Base-by-base conservation (phyloP, 1,140 invertebrate genomes). In the Ostrea edulis region DNA sequence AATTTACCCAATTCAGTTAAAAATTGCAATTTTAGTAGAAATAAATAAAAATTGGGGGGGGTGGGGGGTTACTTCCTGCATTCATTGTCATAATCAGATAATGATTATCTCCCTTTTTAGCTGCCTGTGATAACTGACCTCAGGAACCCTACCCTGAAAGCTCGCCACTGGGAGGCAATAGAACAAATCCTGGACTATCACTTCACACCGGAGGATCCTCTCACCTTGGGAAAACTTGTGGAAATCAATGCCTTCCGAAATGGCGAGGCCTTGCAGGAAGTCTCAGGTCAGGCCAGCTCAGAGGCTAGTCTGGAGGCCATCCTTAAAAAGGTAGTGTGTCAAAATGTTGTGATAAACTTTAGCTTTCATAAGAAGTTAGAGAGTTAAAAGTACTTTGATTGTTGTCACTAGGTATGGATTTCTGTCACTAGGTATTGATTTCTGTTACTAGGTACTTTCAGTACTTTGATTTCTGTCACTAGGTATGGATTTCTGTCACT, bases 271-370 rank as follows among this genome's bases (percentile, higher is more conserved):
- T 92, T 98, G 4, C 97, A 97, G 96, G 97, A 98, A 93, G 96
- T 98, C 14, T 97, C 97, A 4, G 97, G 96, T 0, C 97, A 97
- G 92, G 98, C 98, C 0, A 98, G 97, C 90, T 97, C 97, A 5
- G 98, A 98, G 94, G 96, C 97, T 52, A 96, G 96, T 22, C 95
- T 98, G 2, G 97, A 98, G 94, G 94, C 95, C 2, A 96, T 98
- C 91, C 93, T 98, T 0, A 97, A 97, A 91, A 98, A 97, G 95
- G 97, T 97, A 92, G 29, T 20, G 25, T 44, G n/a, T n/a, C n/a
- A n/a, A n/a, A n/a, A n/a, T n/a, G n/a, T n/a, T n/a, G n/a, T 44
- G 35, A 2, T 5, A 44, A 44, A 44, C 5, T 44, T 44, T 44
- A 44, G 35, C 5, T 44, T 2, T 44, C 35, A 44, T 44, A 5